A percentile compares a stretch with the other conserved stretches of the same genome.
Conservation (phyloP, 2,113 vertebrate genomes). For the Pelecanoides urinatrix region DNA sequence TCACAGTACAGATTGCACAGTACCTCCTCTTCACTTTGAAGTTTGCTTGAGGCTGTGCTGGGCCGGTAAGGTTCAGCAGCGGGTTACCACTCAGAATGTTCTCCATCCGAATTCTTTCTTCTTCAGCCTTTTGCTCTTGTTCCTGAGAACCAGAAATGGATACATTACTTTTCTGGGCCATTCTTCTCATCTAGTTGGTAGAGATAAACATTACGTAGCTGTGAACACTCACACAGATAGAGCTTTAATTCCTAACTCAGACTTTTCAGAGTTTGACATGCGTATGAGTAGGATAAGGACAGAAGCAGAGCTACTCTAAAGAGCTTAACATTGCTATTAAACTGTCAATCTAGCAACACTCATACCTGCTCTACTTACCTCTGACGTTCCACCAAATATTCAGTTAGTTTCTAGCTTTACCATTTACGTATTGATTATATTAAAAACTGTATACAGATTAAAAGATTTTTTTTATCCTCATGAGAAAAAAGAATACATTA, state of each 20-base stretch:
- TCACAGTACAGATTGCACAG: neutral
- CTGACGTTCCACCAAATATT: neutral
- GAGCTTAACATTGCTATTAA: neutral
- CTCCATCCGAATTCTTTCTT: constrained; percentile 97
- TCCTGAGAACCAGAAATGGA: constrained; percentile 77
- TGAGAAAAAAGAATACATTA: neutral
- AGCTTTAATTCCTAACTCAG: neutral
- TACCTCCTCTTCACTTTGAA: constrained; percentile 98
- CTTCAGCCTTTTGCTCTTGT: constrained; percentile 95
- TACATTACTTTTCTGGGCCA: neutral
- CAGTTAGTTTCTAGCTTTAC: neutral
- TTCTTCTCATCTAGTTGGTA: neutral
- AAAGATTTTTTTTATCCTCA: neutral
- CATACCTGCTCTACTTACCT: neutral
- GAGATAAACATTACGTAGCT: neutral
- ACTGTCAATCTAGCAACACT: neutral
- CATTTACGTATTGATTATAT: neutral
- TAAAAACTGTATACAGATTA: neutral
- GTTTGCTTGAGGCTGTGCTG: constrained; percentile 77
- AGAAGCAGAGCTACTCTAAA: neutral
- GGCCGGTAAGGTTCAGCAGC: constrained; percentile 89
- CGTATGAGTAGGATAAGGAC: neutral
- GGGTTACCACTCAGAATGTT: constrained; percentile 97
- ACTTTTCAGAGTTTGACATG: neutral
- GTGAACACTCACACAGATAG: neutral